These are phyloP conservation scores for Thecocarcelia acutangulata DNA, from an alignment of 2,888 invertebrate genomes.

Conservation along the genomic window DNA sequence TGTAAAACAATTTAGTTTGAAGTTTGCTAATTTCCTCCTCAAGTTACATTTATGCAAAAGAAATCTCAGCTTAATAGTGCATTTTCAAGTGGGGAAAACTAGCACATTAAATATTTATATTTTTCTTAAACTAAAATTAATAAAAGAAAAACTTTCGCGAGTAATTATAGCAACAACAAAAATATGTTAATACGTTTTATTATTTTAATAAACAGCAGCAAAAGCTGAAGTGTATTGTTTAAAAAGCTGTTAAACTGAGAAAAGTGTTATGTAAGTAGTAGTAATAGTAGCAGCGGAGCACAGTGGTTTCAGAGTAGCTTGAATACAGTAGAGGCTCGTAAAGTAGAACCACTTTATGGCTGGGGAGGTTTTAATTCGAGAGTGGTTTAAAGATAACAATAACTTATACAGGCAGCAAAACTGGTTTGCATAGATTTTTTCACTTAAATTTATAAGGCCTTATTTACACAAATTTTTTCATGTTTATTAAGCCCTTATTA, in stretches of 20 bases:
- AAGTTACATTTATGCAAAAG: conserved; percentile 42
- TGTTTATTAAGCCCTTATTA: too few species aligned
- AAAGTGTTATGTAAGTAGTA: neutral
- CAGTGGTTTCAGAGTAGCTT: conserved; percentile 15
- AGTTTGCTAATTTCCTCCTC: conserved; percentile 52
- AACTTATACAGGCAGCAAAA: too few species aligned
- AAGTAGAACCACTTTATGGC: too few species aligned
- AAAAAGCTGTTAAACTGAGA: conserved; percentile 17
- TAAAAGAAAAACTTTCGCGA: conserved; percentile 16
- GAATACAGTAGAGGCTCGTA: too few species aligned
- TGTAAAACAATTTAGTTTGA: conserved; percentile 38
- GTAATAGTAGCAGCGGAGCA: too few species aligned
- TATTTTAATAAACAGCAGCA: conserved; percentile 27
- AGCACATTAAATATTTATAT: conserved; percentile 34
- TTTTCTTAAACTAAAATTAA: conserved; percentile 30
- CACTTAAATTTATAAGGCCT: too few species aligned
- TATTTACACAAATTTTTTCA: too few species aligned
- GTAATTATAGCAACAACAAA: neutral
- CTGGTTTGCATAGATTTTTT: too few species aligned
- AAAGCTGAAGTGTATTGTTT: conserved; percentile 11
- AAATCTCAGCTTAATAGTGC: conserved; percentile 47
- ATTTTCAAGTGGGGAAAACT: conserved; percentile 22
- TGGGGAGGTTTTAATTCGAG: too few species aligned
- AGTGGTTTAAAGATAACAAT: too few species aligned
- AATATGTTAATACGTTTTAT: conserved; percentile 24